These are phyloP conservation scores for Tauraco hartlaubi DNA, from an alignment of 2,797 vertebrate species.

Conservation along the genomic window DNA sequence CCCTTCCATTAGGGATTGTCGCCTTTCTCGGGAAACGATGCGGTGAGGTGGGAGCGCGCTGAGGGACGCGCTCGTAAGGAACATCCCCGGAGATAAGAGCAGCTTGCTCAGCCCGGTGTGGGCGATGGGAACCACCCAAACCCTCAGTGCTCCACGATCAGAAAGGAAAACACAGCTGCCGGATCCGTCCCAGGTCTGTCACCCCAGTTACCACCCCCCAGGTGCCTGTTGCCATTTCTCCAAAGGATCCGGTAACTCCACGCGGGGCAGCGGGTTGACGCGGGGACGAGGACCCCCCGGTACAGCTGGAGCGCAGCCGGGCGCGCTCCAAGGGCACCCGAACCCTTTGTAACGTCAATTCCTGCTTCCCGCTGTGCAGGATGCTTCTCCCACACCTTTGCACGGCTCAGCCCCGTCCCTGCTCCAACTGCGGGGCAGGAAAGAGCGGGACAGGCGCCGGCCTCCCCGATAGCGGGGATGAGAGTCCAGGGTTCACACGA, in stretches of 20 bases:
- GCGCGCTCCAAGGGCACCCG: fast-evolving
- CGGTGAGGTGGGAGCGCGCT: not conserved
- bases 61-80: not conserved
- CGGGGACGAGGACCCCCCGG: not conserved
- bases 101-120: not conserved
- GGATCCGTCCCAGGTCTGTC: not conserved
- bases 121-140: not conserved
- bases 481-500: not conserved
- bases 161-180: not conserved
- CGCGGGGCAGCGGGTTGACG: not conserved
- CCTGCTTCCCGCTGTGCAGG: fast-evolving
- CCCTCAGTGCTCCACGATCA: not conserved
- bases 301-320: too few relatives aligned
- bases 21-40: not conserved
- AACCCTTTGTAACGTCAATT: not conserved
- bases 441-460: fast-evolving
- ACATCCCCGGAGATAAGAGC: not conserved
- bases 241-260: fast-evolving
- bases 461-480: not conserved
- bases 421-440: not conserved
- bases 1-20: not conserved
- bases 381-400: not conserved
- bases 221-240: not conserved
- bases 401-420: fast-evolving
- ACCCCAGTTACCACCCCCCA: not conserved